phyloP scores from a whole-genome alignment of 2,888 invertebrate species.

The Osmoderma eremita region DNA sequence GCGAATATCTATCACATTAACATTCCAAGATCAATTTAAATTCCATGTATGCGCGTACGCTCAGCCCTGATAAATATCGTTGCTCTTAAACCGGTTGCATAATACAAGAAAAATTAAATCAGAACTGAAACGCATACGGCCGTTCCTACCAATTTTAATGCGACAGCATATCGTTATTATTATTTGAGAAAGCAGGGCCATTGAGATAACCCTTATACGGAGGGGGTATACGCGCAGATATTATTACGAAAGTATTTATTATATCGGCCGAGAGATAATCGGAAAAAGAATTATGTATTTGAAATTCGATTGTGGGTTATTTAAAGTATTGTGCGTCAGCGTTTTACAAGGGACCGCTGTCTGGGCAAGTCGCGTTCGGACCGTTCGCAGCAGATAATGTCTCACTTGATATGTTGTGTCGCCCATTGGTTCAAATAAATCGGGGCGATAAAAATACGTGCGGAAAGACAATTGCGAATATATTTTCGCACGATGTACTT shows the following conservation, averaged over 20 bases:
- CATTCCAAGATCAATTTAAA: no score
- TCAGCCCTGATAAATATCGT: no score
- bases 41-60: no score
- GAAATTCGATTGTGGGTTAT: constrained; percentile 25
- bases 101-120: no score
- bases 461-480: constrained; percentile 39
- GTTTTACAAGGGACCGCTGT: constrained; percentile 23
- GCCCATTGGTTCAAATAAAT: constrained; percentile 31
- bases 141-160: no score
- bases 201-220: no score
- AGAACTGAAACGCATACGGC: no score
- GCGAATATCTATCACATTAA: no score
- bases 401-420: constrained; percentile 22
- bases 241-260: background rate
- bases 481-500: constrained; percentile 28
- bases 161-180: no score
- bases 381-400: constrained; percentile 8
- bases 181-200: no score
- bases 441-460: constrained; percentile 30
- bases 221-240: no score
- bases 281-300: constrained; percentile 3
- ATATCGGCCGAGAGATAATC: constrained; percentile 8
- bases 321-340: constrained; percentile 6
- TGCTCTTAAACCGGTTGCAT: no score
- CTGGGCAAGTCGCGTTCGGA: constrained; percentile 8